These are phyloP conservation scores for Ctenochaetus hawaiiensis DNA, from an alignment of 2,797 vertebrate genomes.

Conservation along the genomic window DNA sequence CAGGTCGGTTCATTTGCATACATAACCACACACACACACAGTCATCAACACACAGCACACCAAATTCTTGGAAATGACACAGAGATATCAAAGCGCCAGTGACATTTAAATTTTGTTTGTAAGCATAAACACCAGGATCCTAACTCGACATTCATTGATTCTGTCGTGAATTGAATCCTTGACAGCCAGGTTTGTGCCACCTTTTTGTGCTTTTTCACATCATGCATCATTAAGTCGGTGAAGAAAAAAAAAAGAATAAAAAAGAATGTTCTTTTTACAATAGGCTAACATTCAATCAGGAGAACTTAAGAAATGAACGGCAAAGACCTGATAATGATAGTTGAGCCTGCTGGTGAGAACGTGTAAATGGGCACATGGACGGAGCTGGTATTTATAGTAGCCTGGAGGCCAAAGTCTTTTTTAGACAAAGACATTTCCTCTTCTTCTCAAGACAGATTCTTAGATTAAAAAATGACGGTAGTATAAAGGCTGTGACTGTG, in stretches of 20 bases:
- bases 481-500: background rate
- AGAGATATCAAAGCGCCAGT: conserved; percentile 49
- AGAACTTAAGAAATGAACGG: background rate
- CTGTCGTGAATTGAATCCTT: background rate
- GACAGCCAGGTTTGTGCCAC: conserved; percentile 17
- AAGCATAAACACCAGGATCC: conserved; percentile 28
- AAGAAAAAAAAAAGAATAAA: background rate
- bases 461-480: background rate
- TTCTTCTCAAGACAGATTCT: background rate
- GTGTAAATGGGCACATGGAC: background rate
- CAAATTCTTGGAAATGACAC: conserved; percentile 22
- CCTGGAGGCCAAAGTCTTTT: background rate
- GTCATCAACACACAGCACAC: background rate
- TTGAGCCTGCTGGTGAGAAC: background rate
- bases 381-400: background rate
- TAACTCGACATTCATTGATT: conserved; percentile 6
- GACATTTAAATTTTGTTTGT: conserved; percentile 58
- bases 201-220: conserved; percentile 31
- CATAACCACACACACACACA: conserved; percentile 1
- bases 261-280: background rate
- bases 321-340: background rate
- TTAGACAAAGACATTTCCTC: background rate
- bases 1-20: conserved; percentile 24
- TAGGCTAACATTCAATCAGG: background rate
- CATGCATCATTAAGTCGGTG: background rate